Percentiles rank a stretch among this genome's conserved stretches.
Evolutionary conservation across 2,113 vertebrate species (phyloP).

Genomic region (Philantomba maxwellii): DNA sequence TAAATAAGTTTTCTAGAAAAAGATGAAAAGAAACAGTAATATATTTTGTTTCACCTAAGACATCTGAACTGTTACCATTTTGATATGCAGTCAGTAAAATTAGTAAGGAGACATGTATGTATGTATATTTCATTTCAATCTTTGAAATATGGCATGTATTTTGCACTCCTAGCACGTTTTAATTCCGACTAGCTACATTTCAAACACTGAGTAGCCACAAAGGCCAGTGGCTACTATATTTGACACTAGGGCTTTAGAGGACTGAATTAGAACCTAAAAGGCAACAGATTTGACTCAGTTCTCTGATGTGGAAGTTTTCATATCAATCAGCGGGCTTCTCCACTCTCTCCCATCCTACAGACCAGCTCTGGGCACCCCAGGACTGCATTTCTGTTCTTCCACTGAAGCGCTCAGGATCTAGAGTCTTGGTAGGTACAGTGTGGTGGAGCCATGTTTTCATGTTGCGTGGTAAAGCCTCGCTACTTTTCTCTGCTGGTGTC

Average conservation of each 20-base stretch:
- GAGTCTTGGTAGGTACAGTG: background rate
- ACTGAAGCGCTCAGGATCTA: background rate
- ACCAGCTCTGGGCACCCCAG: background rate
- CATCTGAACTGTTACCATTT: background rate
- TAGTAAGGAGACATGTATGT: background rate
- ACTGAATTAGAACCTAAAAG: background rate
- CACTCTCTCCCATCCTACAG: background rate
- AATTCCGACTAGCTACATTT: background rate
- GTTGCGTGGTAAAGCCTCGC: background rate
- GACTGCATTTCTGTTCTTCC: background rate
- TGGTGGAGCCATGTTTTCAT: background rate
- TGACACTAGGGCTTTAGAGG: background rate
- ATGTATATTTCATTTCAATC: background rate
- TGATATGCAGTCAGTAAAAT: background rate
- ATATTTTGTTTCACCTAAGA: slow-evolving; percentile 4
- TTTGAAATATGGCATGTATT: background rate
- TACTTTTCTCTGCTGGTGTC: slow-evolving; percentile 2
- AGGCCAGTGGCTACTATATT: background rate
- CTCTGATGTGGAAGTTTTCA: background rate
- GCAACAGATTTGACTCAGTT: background rate
- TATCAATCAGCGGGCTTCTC: background rate
- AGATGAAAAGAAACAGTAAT: background rate
- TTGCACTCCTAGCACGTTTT: background rate
- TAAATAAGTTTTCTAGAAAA: background rate
- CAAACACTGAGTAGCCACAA: background rate